Conservation (phyloP, 1,140 invertebrate genomes). For the Bombus sibiricus region DNA sequence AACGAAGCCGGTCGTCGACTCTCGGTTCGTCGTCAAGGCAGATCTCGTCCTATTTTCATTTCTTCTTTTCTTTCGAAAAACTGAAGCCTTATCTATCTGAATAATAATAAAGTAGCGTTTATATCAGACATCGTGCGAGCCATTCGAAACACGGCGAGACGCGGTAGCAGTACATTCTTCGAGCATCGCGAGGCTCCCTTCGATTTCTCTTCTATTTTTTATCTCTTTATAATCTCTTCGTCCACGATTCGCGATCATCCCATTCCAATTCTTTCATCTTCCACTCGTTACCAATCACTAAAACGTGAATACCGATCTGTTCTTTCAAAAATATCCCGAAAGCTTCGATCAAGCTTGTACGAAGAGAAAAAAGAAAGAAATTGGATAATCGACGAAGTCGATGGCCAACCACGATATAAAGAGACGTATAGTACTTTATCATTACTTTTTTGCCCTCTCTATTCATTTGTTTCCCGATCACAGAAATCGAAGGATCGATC, state of each 20-base stretch:
- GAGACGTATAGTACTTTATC: background rate
- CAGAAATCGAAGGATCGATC: constrained; percentile 4
- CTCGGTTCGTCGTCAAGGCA: constrained; percentile 67
- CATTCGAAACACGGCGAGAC: constrained; percentile 53
- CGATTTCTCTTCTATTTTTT: background rate
- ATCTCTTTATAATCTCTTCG: background rate
- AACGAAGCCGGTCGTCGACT: constrained; percentile 38
- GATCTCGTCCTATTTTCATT: constrained; percentile 71
- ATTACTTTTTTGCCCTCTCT: no score
- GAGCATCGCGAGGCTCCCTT: background rate
- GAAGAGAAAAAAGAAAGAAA: background rate
- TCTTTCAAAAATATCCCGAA: background rate
- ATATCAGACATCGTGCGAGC: constrained; percentile 67
- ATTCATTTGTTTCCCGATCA: background rate
- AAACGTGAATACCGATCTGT: constrained; percentile 47
- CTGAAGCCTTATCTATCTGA: constrained; percentile 78
- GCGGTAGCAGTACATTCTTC: constrained; percentile 4
- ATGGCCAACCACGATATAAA: background rate
- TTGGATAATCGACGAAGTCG: background rate
- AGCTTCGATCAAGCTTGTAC: background rate
- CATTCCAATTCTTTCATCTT: background rate
- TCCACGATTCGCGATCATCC: no score
- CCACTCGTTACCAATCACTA: constrained; percentile 43
- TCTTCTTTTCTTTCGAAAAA: constrained; percentile 44
- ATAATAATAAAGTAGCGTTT: constrained; percentile 78